These are phyloP conservation scores for Thamnophis elegans DNA, from an alignment of 2,797 vertebrate species.

Conservation along the genomic window DNA sequence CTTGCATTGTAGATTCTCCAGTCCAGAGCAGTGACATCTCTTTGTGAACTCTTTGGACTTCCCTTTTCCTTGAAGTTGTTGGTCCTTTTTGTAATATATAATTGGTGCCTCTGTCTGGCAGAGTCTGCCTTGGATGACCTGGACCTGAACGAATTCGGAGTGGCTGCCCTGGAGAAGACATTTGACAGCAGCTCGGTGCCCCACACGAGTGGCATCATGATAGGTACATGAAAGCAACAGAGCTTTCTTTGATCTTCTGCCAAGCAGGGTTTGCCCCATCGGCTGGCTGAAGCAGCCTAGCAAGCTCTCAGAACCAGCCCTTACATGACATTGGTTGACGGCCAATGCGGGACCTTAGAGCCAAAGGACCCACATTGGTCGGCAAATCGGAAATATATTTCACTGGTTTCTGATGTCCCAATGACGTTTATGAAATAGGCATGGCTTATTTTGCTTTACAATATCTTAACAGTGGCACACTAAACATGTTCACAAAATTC, in stretches of 20 bases:
- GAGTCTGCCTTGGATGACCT: conserved; percentile 95
- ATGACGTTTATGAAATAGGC: conserved; percentile 41
- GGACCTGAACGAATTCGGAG: conserved; percentile 94
- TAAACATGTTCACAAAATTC: conserved; percentile 22
- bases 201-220: conserved; percentile 85
- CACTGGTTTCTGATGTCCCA: conserved; percentile 11
- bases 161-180: conserved; percentile 92
- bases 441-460: conserved; percentile 25
- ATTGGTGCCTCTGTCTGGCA: conserved; percentile 75
- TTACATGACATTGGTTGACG: conserved; percentile 23
- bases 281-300: conserved; percentile 67
- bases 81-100: conserved; percentile 75
- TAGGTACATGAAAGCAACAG: conserved; percentile 82
- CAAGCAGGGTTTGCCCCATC: conserved; percentile 70
- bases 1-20: conserved; percentile 38
- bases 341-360: conserved; percentile 48
- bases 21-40: conserved; percentile 59
- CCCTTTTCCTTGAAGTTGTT: conserved; percentile 72
- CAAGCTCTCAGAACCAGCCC: conserved; percentile 49
- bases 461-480: conserved; percentile 29
- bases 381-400: background rate
- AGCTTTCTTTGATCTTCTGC: conserved; percentile 74
- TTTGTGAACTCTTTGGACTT: conserved; percentile 71
- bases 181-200: conserved; percentile 85
- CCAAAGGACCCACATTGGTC: conserved; percentile 36